Conservation (phyloP, 2,888 invertebrate genomes). For the Frankliniella fusca region DNA sequence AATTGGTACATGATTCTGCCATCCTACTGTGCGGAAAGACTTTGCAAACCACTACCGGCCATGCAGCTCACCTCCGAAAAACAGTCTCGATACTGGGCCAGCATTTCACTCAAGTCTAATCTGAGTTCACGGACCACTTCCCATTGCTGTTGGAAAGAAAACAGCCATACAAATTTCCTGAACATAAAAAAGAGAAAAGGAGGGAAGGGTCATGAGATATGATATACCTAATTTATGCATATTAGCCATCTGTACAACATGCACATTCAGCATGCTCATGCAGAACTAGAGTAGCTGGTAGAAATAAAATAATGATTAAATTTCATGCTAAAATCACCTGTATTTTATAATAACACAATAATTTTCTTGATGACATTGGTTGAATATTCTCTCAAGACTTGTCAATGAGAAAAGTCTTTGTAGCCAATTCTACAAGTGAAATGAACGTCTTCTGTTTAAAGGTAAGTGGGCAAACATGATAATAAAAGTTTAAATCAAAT, state of each 20-base stretch:
- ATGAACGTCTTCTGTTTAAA: background rate
- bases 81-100: slow-evolving; percentile 16
- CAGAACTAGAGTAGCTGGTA: background rate
- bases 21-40: too few relatives aligned
- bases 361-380: background rate
- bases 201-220: background rate
- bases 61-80: slow-evolving; percentile 7
- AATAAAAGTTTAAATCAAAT: slow-evolving; percentile 7
- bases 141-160: slow-evolving; percentile 13
- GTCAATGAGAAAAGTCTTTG: too few relatives aligned
- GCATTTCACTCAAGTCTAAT: slow-evolving; percentile 11
- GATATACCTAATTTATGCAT: background rate
- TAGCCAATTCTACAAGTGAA: too few relatives aligned
- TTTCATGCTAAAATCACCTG: background rate
- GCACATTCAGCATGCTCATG: slow-evolving; percentile 19
- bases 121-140: slow-evolving; percentile 9
- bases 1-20: too few relatives aligned
- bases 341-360: background rate
- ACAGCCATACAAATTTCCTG: background rate
- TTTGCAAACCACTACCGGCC: background rate
- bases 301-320: background rate
- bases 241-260: background rate
- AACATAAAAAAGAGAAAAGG: background rate
- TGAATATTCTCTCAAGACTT: background rate
- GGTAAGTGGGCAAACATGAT: background rate